Evolutionary conservation across 2,888 invertebrate species (phyloP).

Genomic region (Anthophora plumipes): DNA sequence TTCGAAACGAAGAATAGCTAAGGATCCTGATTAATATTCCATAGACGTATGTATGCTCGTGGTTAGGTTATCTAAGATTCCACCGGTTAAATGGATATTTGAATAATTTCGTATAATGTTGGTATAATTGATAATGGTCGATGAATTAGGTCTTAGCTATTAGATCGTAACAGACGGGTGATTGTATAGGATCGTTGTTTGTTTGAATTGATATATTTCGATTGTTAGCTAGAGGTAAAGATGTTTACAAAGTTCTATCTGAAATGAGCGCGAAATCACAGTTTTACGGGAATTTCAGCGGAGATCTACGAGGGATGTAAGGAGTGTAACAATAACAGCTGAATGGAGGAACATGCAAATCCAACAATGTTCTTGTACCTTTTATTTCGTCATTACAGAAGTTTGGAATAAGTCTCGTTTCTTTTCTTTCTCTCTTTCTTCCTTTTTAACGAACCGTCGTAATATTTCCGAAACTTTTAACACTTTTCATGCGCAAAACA

Average conservation of each 20-base stretch:
- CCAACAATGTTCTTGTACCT: constrained; percentile 66
- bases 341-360: constrained; percentile 75
- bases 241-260: constrained; percentile 13
- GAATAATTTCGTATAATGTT: constrained; percentile 50
- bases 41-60: constrained; percentile 25
- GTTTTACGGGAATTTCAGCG: constrained; percentile 68
- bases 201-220: too few relatives aligned
- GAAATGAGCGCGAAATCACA: constrained; percentile 30
- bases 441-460: constrained; percentile 64
- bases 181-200: neutral
- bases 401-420: constrained; percentile 66
- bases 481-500: constrained; percentile 52
- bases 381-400: constrained; percentile 79
- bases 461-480: constrained; percentile 76
- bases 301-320: constrained; percentile 77
- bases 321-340: constrained; percentile 56
- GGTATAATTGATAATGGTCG: neutral
- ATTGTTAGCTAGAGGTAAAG: neutral
- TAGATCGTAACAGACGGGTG: neutral
- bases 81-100: constrained; percentile 40
- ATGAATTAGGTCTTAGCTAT: neutral
- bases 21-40: constrained; percentile 41
- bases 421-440: constrained; percentile 24
- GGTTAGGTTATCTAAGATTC: constrained; percentile 39
- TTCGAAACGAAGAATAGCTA: constrained; percentile 29